These are phyloP conservation scores for Chironomus riparius DNA, from an alignment of 2,888 invertebrate genomes.

Conservation along the genomic window DNA sequence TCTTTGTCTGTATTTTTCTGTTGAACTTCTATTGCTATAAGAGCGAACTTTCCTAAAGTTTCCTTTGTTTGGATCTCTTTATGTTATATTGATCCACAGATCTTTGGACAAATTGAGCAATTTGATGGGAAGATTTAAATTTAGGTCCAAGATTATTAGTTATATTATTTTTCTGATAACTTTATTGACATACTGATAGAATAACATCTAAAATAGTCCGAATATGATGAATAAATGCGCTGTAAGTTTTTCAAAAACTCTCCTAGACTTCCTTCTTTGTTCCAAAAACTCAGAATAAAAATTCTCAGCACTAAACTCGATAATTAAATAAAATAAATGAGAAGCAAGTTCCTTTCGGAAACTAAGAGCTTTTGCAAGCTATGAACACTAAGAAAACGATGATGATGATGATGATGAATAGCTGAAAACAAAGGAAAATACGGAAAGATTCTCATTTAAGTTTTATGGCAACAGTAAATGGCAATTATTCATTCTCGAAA, in stretches of 20 bases:
- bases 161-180: too few species aligned
- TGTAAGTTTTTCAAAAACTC: too few species aligned
- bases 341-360: background rate
- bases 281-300: too few species aligned
- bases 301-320: background rate
- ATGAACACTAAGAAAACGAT: too few species aligned
- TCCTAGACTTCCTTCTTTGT: too few species aligned
- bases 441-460: background rate
- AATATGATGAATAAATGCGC: too few species aligned
- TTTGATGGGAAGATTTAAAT: too few species aligned
- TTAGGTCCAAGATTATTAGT: too few species aligned
- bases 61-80: background rate
- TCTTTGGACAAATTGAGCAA: too few species aligned
- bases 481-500: constrained; percentile 15
- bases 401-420: too few species aligned
- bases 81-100: background rate
- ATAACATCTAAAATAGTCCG: too few species aligned
- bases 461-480: background rate
- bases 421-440: background rate
- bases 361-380: background rate
- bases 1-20: background rate
- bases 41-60: background rate
- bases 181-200: too few species aligned
- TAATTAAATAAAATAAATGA: background rate
- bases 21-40: background rate